Evolutionary conservation across 92 coral and sea anemone species (phyloP), one percentile per base, ranked within the genome.

Genomic region (Zoanthus gigantus): DNA sequence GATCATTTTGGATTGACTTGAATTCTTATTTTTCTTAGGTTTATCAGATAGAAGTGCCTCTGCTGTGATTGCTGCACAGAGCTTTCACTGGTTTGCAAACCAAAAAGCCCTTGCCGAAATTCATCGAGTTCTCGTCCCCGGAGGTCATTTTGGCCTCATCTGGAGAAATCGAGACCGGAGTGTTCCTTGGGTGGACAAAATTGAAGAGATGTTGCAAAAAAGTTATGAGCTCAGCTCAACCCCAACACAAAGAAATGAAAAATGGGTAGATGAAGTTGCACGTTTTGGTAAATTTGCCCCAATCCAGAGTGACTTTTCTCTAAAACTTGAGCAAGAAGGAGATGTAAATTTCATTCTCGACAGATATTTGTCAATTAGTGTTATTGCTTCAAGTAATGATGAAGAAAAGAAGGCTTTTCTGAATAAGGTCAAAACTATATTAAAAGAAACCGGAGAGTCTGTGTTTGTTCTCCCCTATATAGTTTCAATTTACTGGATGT

Each of bases 21-120:
- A 50, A 7, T 50, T 50, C 11, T 50, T 50, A 11, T 50, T 50
- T 50, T 3, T 7, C 12, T 47, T 71, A 81, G 85, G 56, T 47
- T 14, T 81, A 31, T 58, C 66, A 47, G 60, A 46, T 45, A 46
- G 46, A 47, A 66, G 61, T 47, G 75, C 65, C 54, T 63, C 66
- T 81, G 85, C 85, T 47, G 85, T 81, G 37, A 46, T 81, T 42
- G 85, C 85, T 44, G 74, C 85, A 46, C 85, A 81, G 42, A 65
- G 85, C 47, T 81, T 81, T 63, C 85, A 81, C 42, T 81, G 85
- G 85, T 81, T 81, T 81, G 85, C 85, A 81, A 81, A 66, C 31
- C 74, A 88, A 50, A 60, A 82, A 69, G 91, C 92, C 46, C 37
- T 91, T 71, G 78, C 82, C 2, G 94, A 91, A 78, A 91, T 93